phyloP scores from a whole-genome alignment of 2,888 invertebrate species.

The Neoscelio sp. region DNA sequence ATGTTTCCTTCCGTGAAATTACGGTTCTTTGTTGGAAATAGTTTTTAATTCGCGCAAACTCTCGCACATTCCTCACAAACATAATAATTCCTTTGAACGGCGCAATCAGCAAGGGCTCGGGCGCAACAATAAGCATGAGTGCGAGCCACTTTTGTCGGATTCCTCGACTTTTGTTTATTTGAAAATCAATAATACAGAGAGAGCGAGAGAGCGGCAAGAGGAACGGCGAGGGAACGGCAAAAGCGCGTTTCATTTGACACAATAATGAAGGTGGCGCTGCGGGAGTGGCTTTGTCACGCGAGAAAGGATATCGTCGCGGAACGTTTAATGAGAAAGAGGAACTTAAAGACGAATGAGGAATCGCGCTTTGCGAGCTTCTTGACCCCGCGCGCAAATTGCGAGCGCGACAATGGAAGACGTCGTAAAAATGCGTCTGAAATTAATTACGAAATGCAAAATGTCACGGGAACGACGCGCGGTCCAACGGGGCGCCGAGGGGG shows the following conservation, averaged over 20 bases:
- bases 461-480: too few relatives aligned
- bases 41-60: too few relatives aligned
- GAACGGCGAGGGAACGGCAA: too few relatives aligned
- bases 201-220: too few relatives aligned
- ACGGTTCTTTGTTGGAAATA: too few relatives aligned
- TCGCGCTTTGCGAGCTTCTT: slow-evolving; percentile 44
- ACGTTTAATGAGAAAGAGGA: slow-evolving; percentile 62
- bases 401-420: slow-evolving; percentile 53
- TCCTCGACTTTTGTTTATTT: slow-evolving; percentile 50
- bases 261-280: slow-evolving; percentile 62
- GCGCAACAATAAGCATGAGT: too few relatives aligned
- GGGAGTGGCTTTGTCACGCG: slow-evolving; percentile 64
- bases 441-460: slow-evolving; percentile 61
- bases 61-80: not conserved
- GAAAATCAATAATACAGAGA: slow-evolving; percentile 62
- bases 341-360: slow-evolving; percentile 46
- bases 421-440: slow-evolving; percentile 66
- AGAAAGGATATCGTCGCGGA: slow-evolving; percentile 31
- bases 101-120: not conserved
- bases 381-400: slow-evolving; percentile 55
- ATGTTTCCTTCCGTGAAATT: too few relatives aligned
- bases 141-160: slow-evolving; percentile 14
- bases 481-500: slow-evolving; percentile 12
- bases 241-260: slow-evolving; percentile 59
- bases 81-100: slow-evolving; percentile 3